Evolutionary conservation across 2,113 vertebrate species (phyloP).

Genomic region (Tetrax tetrax): DNA sequence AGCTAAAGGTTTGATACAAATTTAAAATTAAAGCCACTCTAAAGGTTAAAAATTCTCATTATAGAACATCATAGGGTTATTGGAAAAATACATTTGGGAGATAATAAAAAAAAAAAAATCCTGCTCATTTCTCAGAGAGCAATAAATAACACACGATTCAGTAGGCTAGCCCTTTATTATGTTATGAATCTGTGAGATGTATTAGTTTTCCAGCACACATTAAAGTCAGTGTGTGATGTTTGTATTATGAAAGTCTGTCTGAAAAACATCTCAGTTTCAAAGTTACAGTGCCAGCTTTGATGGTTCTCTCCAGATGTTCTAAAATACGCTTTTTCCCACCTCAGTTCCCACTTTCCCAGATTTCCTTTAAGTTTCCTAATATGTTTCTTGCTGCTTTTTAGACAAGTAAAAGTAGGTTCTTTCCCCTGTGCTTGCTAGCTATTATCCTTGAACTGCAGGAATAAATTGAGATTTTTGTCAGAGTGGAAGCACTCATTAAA

Average conservation of each 20-base stretch:
- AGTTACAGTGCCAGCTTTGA: not conserved
- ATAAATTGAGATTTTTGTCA: not conserved
- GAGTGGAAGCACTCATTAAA: not conserved
- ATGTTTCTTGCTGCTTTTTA: not conserved
- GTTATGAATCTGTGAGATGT: not conserved
- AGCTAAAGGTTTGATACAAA: not conserved
- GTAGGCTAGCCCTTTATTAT: not conserved
- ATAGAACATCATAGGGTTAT: not conserved
- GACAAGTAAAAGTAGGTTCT: not conserved
- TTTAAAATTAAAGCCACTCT: not conserved
- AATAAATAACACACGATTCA: conserved; percentile 38
- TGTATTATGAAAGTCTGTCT: not conserved
- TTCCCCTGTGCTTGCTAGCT: not conserved
- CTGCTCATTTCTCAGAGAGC: not conserved
- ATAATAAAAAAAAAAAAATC: not conserved
- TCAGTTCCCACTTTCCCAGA: not conserved
- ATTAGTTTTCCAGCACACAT: conserved; percentile 11
- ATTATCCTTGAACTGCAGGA: not conserved
- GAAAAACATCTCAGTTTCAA: not conserved
- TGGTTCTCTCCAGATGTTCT: not conserved
- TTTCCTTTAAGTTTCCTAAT: not conserved
- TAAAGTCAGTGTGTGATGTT: not conserved
- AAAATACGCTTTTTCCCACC: not conserved
- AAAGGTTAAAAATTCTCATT: not conserved
- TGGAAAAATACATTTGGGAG: not conserved